Evolutionary conservation across 1,140 invertebrate genomes (phyloP), one percentile per base, ranked within the genome.

Genomic region (Bradysia coprophila): DNA sequence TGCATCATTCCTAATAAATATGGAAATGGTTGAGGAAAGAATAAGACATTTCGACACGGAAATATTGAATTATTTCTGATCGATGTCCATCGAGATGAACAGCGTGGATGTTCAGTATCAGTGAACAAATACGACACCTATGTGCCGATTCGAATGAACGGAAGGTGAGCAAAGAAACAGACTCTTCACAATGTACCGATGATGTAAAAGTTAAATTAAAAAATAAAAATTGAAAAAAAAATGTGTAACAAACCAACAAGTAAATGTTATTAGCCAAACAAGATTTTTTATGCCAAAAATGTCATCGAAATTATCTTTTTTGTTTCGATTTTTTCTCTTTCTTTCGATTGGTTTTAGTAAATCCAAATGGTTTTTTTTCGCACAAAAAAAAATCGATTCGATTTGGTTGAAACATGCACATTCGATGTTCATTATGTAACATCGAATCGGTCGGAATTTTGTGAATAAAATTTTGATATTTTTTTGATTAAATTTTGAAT

Each of bases 401-500:
- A 5, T 34, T 16, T 15, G 3, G 13, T 13, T 34, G 5, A 34
- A 34, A 4, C 18, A 34, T 16, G 32, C 28, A 9, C n/a, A 15
- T 34, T 16, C 32, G 32, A n/a, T 34, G n/a, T n/a, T n/a, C n/a
- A n/a, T n/a, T n/a, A n/a, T n/a, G n/a, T n/a, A n/a, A n/a, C 13
- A 5, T 34, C n/a, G n/a, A 3, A 5, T 34, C 32, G 32, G n/a
- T 34, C 18, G 4, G 32, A 34, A 34, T 34, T 34, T 34, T 34
- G 13, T 5, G n/a, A 15, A n/a, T 34, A 11, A 13, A 34, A 34
- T 15, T 9, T 31, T 31, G 8, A n/a, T n/a, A 9, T 31, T 31
- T 9, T 31, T 31, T n/a, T 8, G n/a, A 9, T n/a, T 31, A 23
- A 43, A 38, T 43, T 43, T 43, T 43, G 41, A 42, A 38, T 40